Evolutionary conservation across 1,140 invertebrate genomes (phyloP), one percentile per base, ranked within the genome.

Genomic region (Xylocopa sonorina): DNA sequence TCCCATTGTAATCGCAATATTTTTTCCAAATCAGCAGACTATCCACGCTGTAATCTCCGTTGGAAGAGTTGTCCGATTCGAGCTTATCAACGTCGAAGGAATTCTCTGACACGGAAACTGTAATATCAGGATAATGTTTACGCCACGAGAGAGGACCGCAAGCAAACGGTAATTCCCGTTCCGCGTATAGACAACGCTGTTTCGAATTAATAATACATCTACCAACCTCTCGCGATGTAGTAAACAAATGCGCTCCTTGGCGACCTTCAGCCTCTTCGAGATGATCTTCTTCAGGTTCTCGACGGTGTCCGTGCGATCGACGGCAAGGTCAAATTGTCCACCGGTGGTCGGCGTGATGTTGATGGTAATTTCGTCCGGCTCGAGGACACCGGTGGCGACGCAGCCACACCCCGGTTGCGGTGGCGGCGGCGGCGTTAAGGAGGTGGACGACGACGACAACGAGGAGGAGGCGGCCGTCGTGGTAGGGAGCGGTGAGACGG

Each of bases 171-270:
- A 38, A 38, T 38, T 4, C 9, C 9, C 9, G 9, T 38, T 38
- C 38, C 38, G 3, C n/a, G 51, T n/a, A n/a, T 9, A 32, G 18
- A n/a, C n/a, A n/a, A n/a, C n/a, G n/a, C n/a, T 24, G 18, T 38
- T 57, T 29, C 12, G 1, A 24, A 9, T n/a, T n/a, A n/a, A n/a
- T n/a, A n/a, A n/a, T n/a, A n/a, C n/a, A n/a, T 12, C 10, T 78
- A 71, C 78, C 55, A 93, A 98, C 98, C 97, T 98, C 93, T 99
- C 97, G 85, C 97, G 95, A 93, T 98, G 96, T 74, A 99, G 94
- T 87, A 99, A 94, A 92, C 97, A 97, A 92, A 98, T 98, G 89
- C 97, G 95, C 93, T 98, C 97, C 93, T 98, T 98, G 82, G 96
- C 95, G 89, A 98, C 96, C 94, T 97, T 98, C 77, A 98, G 94